These are phyloP conservation scores for Caloenas nicobarica DNA, from an alignment of 2,113 vertebrate genomes.

Conservation along the genomic window DNA sequence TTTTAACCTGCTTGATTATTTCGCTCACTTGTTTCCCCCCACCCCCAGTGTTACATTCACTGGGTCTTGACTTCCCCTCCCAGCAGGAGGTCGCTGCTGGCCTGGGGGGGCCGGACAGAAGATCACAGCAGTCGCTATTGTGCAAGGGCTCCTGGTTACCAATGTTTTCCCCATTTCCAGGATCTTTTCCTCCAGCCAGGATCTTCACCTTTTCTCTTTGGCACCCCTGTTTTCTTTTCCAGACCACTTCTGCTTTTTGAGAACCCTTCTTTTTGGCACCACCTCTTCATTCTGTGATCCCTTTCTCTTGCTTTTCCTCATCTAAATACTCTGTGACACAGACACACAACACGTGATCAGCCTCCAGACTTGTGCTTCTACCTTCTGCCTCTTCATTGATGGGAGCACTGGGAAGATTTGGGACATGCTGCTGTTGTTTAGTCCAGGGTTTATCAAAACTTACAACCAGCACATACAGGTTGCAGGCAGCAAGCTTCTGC, in stretches of 20 bases:
- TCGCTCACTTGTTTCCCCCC: background rate
- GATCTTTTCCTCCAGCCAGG: background rate
- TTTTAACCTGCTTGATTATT: background rate
- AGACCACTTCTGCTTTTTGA: background rate
- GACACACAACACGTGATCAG: background rate
- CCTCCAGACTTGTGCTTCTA: background rate
- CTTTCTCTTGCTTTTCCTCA: background rate
- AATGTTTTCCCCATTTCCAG: background rate
- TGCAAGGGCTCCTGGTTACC: background rate
- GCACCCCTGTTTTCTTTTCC: background rate
- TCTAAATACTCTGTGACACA: background rate
- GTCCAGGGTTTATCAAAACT: background rate
- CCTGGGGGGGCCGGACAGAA: background rate
- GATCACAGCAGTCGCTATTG: fast-evolving
- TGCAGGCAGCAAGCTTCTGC: background rate
- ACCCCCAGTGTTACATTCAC: background rate
- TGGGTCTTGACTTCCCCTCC: background rate
- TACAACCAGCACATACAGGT: background rate
- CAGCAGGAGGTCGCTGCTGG: background rate
- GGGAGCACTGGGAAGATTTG: background rate
- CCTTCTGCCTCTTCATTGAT: background rate
- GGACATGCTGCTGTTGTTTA: background rate
- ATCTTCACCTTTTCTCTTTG: background rate
- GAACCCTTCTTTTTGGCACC: background rate
- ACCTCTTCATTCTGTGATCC: background rate